Percentiles rank a stretch among this genome's conserved stretches.
Evolutionary conservation across 2,888 invertebrate genomes (phyloP).

Genomic region (Drosophila nigritarsus): DNA sequence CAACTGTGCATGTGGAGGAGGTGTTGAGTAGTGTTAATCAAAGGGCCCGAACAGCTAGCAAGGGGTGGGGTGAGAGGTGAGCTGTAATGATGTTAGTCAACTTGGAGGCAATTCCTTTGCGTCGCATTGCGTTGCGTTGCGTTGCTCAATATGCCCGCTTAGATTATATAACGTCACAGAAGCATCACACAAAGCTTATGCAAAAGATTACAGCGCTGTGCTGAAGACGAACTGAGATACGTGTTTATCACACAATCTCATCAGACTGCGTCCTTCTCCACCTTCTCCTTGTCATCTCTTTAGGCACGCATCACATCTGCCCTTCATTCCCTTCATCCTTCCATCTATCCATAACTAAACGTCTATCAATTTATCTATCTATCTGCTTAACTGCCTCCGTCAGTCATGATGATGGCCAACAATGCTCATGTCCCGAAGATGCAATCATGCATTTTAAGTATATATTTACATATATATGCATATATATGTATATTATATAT

Average conservation of each 20-base stretch:
- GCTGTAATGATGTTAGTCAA: not conserved
- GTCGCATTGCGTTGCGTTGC: not conserved
- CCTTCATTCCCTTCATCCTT: conserved; percentile 11
- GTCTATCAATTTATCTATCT: conserved; percentile 67
- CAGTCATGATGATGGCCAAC: conserved; percentile 45
- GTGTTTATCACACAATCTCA: conserved; percentile 51
- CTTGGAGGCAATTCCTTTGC: not conserved
- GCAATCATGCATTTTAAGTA: conserved; percentile 40
- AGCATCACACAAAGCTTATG: conserved; percentile 4
- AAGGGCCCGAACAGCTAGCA: conserved; percentile 14
- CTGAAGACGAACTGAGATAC: conserved; percentile 25
- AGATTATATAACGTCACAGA: not conserved
- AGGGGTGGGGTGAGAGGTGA: too few relatives aligned
- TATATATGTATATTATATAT: not conserved
- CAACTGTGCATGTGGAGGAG: conserved; percentile 41
- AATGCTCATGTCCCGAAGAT: conserved; percentile 28
- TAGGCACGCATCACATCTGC: not conserved
- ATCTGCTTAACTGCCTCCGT: conserved; percentile 48
- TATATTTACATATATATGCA: not conserved
- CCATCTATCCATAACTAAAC: conserved; percentile 48
- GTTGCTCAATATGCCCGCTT: conserved; percentile 8
- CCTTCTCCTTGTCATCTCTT: not conserved
- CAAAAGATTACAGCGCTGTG: conserved; percentile 13
- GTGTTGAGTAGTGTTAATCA: conserved; percentile 37
- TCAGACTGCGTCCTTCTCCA: conserved; percentile 1